Evolutionary conservation across 2,113 vertebrate species (phyloP).

Genomic region (Lophochroa leadbeateri): DNA sequence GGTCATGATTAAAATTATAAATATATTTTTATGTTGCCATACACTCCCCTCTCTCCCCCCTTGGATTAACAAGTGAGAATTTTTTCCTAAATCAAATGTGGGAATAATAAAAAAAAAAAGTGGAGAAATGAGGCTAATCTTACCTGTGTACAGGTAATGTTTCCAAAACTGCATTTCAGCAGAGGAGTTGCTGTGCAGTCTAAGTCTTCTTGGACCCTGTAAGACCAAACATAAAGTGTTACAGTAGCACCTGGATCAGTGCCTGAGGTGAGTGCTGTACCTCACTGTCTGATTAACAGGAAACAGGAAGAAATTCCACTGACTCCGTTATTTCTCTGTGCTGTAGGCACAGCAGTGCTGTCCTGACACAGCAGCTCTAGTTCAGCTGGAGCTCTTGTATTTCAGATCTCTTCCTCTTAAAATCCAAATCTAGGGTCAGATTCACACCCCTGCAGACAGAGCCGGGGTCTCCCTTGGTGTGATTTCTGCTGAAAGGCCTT

Average conservation of each 20-base stretch:
- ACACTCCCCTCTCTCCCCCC: not conserved
- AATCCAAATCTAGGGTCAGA: not conserved
- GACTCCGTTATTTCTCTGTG: rapidly evolving
- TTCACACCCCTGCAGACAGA: not conserved
- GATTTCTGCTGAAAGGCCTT: rapidly evolving
- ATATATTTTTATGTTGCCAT: not conserved
- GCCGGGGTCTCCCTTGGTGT: rapidly evolving
- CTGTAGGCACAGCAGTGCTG: too few species aligned
- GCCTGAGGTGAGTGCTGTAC: rapidly evolving
- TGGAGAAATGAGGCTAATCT: not conserved
- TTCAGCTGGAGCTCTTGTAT: not conserved
- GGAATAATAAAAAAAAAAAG: not conserved
- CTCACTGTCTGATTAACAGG: not conserved
- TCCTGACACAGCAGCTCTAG: not conserved
- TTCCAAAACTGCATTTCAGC: conserved; percentile 66
- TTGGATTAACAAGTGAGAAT: not conserved
- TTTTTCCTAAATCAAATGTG: not conserved
- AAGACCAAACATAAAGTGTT: not conserved
- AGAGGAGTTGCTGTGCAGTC: conserved; percentile 73
- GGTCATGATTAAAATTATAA: not conserved
- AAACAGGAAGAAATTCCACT: rapidly evolving
- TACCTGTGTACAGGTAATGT: conserved; percentile 83
- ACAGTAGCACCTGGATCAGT: rapidly evolving
- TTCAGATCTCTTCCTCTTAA: not conserved
- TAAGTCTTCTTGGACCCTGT: conserved; percentile 81